These are phyloP conservation scores for Deilephila porcellus DNA, from an alignment of 2,888 invertebrate genomes.

Conservation along the genomic window DNA sequence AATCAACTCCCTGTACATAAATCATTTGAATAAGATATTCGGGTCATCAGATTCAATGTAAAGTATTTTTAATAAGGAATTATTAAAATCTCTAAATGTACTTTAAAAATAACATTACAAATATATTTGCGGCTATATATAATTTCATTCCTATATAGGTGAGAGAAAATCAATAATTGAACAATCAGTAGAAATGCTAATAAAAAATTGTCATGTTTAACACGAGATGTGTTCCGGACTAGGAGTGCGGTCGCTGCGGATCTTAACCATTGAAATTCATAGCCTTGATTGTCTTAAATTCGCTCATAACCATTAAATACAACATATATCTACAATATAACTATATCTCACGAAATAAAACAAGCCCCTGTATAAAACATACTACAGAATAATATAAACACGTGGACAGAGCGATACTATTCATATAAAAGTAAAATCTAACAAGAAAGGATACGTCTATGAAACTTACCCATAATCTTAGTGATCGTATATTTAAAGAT, in stretches of 20 bases:
- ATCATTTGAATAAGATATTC: slow-evolving; percentile 1
- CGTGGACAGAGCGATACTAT: slow-evolving; percentile 75
- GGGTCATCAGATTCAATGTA: neutral
- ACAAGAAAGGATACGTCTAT: slow-evolving; percentile 65
- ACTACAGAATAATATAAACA: slow-evolving; percentile 65
- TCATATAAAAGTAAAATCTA: slow-evolving; percentile 55
- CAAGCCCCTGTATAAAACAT: slow-evolving; percentile 74
- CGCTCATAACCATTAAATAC: slow-evolving; percentile 34
- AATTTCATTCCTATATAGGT: neutral
- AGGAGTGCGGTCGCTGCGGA: neutral
- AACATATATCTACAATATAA: slow-evolving; percentile 31
- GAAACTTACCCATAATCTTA: slow-evolving; percentile 71
- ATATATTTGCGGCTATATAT: slow-evolving; percentile 30
- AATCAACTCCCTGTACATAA: neutral
- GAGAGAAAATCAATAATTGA: neutral
- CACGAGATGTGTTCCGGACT: neutral
- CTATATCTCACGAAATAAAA: slow-evolving; percentile 9
- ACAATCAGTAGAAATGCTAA: slow-evolving; percentile 4
- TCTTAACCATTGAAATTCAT: neutral
- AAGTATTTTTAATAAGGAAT: slow-evolving; percentile 6
- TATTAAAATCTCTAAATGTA: slow-evolving; percentile 18
- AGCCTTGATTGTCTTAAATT: slow-evolving; percentile 34
- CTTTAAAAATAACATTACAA: slow-evolving; percentile 16
- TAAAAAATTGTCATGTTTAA: neutral
- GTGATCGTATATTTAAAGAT: slow-evolving; percentile 80